Base-by-base conservation (phyloP, 2,797 vertebrate genomes). In the Channa striata region DNA sequence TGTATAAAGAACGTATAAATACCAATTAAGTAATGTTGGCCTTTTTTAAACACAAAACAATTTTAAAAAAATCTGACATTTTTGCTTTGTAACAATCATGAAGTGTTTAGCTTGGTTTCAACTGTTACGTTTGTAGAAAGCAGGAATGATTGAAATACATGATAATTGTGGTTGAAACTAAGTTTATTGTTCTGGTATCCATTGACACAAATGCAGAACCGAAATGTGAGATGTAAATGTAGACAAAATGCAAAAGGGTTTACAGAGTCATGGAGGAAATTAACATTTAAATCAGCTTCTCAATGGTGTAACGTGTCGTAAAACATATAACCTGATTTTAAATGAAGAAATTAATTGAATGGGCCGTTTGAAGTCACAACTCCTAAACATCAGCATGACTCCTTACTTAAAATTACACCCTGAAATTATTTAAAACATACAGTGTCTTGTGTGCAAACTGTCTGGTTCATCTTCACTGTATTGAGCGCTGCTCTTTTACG, bases 1-100 rank as follows among this genome's bases (percentile, higher is more conserved):
- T 91, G 92, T 94, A 91, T 93, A 93, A 92, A 93, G 84, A 89
- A 86, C 66, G 80, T 87, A 90, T 90, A 85, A 92, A 89, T 60
- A 91, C 83, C 64, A 46, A 51, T 47, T 11, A n/a, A 34, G 57
- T 59, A 11, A 77, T 70, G 48, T 58, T 36, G 48, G 34, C 9
- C n/a, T 83, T 52, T 78, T 62, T 46, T 11, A 43, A 58, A 50
- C 1, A 16, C 1, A 50, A 60, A 14, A 59, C 36, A 37, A 36
- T n/a, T n/a, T n/a, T n/a, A n/a, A n/a, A n/a, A n/a, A n/a, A n/a
- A n/a, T n/a, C n/a, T n/a, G n/a, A n/a, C n/a, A n/a, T n/a, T n/a
- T n/a, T n/a, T n/a, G n/a, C n/a, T 30, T 30, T 30, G 25, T 30
- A 30, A 30, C 25, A 30, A 4, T 30, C 6, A 6, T 30, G 25